These are phyloP conservation scores for Thaumetopoea pityocampa DNA, from an alignment of 1,140 invertebrate genomes.

Conservation along the genomic window DNA sequence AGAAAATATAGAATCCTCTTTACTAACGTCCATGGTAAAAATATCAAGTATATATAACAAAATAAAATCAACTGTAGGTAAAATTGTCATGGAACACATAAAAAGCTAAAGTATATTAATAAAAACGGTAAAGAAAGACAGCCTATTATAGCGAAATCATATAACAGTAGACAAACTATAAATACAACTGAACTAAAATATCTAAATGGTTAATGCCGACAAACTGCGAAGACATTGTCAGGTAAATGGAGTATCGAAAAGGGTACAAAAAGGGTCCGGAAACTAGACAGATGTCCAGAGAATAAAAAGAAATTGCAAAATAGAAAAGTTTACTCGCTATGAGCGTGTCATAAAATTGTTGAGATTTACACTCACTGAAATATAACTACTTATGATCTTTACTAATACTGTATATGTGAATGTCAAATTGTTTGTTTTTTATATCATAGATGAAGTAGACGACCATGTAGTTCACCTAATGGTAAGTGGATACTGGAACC, in stretches of 20 bases:
- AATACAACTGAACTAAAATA: constrained; percentile 17
- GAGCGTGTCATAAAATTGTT: constrained; percentile 8
- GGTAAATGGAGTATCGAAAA: constrained; percentile 59
- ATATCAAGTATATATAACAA: too few species aligned
- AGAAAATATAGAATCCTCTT: too few species aligned
- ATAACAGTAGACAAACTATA: not conserved
- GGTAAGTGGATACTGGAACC: too few species aligned
- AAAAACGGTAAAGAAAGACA: too few species aligned
- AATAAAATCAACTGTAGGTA: too few species aligned
- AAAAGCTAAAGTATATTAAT: too few species aligned
- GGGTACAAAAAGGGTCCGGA: constrained; percentile 54
- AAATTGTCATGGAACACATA: too few species aligned
- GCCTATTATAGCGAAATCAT: not conserved
- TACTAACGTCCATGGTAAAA: too few species aligned
- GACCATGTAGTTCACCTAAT: too few species aligned
- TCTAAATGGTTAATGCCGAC: too few species aligned
- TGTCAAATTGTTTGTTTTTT: not conserved
- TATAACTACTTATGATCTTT: too few species aligned
- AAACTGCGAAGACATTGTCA: constrained; percentile 64
- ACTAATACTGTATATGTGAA: too few species aligned
- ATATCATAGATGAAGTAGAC: not conserved
- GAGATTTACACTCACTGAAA: not conserved
- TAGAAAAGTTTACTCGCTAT: constrained; percentile 41
- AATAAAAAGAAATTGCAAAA: constrained; percentile 56
- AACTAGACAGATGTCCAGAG: constrained; percentile 50